Percentiles rank a stretch among this genome's conserved stretches.
Conservation (phyloP, 2,113 vertebrate species). For the Heliornis fulica region DNA sequence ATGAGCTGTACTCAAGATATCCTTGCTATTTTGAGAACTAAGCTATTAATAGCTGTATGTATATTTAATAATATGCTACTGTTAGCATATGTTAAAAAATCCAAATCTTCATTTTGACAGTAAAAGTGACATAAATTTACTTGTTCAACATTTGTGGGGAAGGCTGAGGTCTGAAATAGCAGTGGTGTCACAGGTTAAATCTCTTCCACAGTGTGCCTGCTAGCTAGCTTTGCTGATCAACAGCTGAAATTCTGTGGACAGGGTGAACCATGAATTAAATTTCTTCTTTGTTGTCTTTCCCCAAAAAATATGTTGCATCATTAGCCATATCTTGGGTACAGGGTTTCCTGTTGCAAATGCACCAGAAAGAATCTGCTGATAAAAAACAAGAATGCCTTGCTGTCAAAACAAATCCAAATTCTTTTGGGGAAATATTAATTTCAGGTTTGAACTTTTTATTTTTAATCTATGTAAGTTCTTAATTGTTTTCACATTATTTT, state of each 20-base stretch:
- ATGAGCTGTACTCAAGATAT: background rate
- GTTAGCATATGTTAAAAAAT: conserved; percentile 9
- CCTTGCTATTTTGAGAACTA: conserved; percentile 29
- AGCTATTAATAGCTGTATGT: conserved; percentile 39
- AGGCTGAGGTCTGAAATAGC: conserved; percentile 8
- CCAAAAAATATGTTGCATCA: background rate
- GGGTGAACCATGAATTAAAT: background rate
- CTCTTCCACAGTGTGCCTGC: background rate
- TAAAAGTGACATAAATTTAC: conserved; percentile 23
- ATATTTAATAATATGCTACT: conserved; percentile 32
- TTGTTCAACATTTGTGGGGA: background rate
- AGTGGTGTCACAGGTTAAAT: conserved; percentile 9
- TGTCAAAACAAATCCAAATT: background rate
- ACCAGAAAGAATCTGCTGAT: background rate
- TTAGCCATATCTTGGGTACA: background rate
- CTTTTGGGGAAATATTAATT: background rate
- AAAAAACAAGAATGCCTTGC: background rate
- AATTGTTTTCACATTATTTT: background rate
- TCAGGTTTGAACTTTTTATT: background rate
- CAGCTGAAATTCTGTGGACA: background rate
- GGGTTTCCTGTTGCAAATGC: background rate
- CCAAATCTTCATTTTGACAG: conserved; percentile 18
- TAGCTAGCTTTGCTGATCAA: background rate
- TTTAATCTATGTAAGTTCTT: background rate
- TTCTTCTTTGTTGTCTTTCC: background rate